phyloP scores from a whole-genome alignment of 2,797 vertebrate genomes.

The Scolopax bukidnonensis region DNA sequence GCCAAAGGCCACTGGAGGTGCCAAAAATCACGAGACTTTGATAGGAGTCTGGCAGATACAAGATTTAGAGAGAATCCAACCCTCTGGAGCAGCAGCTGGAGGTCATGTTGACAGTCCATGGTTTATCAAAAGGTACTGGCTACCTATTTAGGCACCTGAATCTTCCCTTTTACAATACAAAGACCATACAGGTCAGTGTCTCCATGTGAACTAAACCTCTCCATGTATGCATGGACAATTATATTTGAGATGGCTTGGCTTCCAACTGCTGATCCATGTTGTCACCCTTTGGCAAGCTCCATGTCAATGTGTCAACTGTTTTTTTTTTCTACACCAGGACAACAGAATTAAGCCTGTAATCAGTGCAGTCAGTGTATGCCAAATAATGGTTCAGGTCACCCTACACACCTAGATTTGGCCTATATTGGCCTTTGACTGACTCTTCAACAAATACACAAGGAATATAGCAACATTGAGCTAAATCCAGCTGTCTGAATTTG shows the following conservation, averaged over 20 bases:
- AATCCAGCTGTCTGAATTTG: neutral
- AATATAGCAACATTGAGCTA: neutral
- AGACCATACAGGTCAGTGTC: rapidly evolving
- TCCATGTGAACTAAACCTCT: neutral
- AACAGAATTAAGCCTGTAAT: neutral
- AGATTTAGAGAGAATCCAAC: rapidly evolving
- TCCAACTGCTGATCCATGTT: neutral
- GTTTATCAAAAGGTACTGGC: neutral
- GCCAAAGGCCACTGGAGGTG: neutral
- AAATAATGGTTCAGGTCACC: neutral
- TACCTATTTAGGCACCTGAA: neutral
- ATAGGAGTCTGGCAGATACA: neutral
- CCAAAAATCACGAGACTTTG: neutral
- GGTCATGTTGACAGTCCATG: neutral
- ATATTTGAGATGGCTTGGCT: neutral
- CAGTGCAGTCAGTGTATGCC: rapidly evolving
- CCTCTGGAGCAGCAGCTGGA: neutral
- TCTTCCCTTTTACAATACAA: neutral
- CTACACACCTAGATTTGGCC: neutral
- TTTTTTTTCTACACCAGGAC: neutral
- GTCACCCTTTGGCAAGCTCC: neutral
- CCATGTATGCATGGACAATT: neutral
- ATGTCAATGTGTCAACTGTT: rapidly evolving
- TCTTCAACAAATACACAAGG: neutral
- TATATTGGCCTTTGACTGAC: neutral